phyloP scores from a whole-genome alignment of 2,888 invertebrate species.

The Heliconius cydno region DNA sequence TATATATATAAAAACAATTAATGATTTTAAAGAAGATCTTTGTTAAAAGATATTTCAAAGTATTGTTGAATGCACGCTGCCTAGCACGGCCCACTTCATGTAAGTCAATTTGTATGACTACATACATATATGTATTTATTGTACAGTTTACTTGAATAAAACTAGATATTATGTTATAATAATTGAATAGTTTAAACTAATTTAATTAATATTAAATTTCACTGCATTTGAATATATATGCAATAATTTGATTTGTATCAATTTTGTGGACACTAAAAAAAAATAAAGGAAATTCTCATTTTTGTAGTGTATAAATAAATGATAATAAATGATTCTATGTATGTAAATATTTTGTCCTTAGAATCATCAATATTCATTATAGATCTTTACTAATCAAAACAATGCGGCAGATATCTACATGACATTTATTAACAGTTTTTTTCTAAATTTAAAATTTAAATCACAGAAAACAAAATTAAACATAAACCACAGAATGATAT shows the following conservation, averaged over 20 bases:
- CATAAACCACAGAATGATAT: slow-evolving; percentile 39
- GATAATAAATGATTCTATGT: neutral
- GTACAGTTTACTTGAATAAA: neutral
- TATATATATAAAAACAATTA: neutral
- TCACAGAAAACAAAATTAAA: slow-evolving; percentile 11
- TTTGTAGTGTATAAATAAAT: neutral
- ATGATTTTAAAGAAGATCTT: neutral
- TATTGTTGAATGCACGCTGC: slow-evolving; percentile 70
- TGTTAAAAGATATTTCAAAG: slow-evolving; percentile 16
- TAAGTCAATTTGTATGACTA: slow-evolving; percentile 70
- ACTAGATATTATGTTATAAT: neutral
- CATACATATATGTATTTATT: slow-evolving; percentile 12
- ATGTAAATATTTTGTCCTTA: neutral
- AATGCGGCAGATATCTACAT: neutral
- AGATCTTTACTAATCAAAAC: neutral
- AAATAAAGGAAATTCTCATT: neutral
- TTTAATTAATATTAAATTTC: neutral
- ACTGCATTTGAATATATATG: neutral
- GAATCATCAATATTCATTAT: neutral
- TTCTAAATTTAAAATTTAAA: neutral
- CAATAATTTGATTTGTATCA: neutral
- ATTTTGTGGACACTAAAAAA: too few species aligned
- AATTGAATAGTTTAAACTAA: neutral
- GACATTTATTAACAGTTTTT: neutral
- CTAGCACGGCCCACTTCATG: slow-evolving; percentile 85